These are phyloP conservation scores for Rhorus exstirpatorius DNA, from an alignment of 2,888 invertebrate species.

Conservation along the genomic window DNA sequence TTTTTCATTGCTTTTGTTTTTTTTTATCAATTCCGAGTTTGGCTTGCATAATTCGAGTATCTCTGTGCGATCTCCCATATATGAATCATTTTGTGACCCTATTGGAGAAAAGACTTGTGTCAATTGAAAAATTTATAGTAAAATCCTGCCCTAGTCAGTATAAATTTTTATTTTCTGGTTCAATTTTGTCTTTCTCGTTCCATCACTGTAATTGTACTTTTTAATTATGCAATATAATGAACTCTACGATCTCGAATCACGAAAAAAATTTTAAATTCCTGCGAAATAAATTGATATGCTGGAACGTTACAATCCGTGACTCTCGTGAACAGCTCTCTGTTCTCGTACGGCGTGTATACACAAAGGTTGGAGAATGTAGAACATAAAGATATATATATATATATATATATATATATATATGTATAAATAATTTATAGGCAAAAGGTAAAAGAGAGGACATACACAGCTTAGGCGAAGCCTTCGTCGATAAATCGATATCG, in stretches of 20 bases:
- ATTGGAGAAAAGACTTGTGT: no score
- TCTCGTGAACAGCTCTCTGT: neutral
- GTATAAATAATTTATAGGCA: constrained; percentile 14
- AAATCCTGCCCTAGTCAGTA: no score
- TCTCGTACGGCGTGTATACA: neutral
- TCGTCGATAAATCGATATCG: constrained; percentile 68
- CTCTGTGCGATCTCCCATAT: no score
- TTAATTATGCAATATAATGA: no score
- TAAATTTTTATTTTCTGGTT: no score
- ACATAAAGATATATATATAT: neutral
- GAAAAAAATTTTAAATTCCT: neutral
- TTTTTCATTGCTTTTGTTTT: no score
- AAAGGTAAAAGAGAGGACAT: constrained; percentile 23
- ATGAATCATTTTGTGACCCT: no score
- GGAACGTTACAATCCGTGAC: neutral
- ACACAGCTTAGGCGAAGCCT: constrained; percentile 63
- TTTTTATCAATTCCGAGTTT: no score
- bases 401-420: constrained; percentile 20
- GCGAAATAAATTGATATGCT: constrained; percentile 24
- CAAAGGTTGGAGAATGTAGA: neutral
- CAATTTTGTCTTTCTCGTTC: no score
- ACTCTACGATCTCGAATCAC: neutral
- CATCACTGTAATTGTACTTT: no score
- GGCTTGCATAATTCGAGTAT: no score
- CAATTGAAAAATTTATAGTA: no score